Evolutionary conservation across 92 coral and sea anemone genomes (phyloP).

Genomic region (Paramuricea clavata): DNA sequence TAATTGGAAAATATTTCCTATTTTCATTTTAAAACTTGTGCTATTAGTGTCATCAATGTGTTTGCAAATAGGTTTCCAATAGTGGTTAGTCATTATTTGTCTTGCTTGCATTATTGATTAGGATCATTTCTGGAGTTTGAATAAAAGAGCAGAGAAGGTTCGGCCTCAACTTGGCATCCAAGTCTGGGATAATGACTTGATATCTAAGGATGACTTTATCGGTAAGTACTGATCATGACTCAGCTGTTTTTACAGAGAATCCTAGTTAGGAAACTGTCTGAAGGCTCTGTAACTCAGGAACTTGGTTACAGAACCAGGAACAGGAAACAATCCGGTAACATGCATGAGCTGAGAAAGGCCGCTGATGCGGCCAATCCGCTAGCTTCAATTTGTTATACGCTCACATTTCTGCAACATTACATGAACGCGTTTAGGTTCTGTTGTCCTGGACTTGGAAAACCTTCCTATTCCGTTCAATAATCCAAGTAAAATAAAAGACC

Average conservation of each 20-base stretch:
- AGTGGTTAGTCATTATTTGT: not conserved
- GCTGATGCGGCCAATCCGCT: no score
- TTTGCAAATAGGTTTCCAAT: no score
- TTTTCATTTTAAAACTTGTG: no score
- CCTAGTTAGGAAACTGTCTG: no score
- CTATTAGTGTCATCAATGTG: no score
- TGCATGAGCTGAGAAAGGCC: no score
- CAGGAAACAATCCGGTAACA: no score
- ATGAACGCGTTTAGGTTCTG: conserved; percentile 4
- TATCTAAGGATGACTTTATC: conserved; percentile 87
- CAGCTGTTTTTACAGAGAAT: no score
- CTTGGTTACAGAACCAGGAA: no score
- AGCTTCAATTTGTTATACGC: conserved; percentile 20
- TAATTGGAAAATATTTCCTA: no score
- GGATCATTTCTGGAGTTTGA: conserved; percentile 87
- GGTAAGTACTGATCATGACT: no score
- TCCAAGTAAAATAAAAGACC: conserved; percentile 43
- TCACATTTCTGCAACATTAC: conserved; percentile 51
- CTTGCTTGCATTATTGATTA: conserved; percentile 8
- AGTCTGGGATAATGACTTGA: conserved; percentile 88
- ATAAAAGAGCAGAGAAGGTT: conserved; percentile 72
- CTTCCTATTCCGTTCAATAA: conserved; percentile 56
- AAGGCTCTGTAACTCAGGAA: no score
- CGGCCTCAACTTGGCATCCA: conserved; percentile 76
- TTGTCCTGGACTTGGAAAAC: conserved; percentile 23